phyloP scores from a whole-genome alignment of 2,113 vertebrate species.

The Notothenia rossii region DNA sequence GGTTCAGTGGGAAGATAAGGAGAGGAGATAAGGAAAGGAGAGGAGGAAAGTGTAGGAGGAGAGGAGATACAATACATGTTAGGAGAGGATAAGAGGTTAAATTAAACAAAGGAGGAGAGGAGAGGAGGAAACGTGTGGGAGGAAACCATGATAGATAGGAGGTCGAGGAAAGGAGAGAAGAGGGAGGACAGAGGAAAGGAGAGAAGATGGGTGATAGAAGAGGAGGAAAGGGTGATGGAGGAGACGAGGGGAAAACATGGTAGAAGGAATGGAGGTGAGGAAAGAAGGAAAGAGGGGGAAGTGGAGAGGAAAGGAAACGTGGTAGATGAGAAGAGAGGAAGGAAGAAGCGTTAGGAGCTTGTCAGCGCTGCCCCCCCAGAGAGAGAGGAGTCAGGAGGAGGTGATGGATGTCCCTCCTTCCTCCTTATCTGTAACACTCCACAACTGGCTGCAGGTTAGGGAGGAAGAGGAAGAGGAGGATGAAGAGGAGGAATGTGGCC shows the following conservation, averaged over 20 bases:
- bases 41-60: slow-evolving; percentile 24
- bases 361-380: slow-evolving; percentile 53
- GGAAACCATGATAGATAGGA: too few relatives aligned
- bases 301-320: slow-evolving; percentile 17
- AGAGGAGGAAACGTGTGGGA: too few relatives aligned
- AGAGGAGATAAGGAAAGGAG: too few relatives aligned
- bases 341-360: slow-evolving; percentile 36
- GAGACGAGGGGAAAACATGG: too few relatives aligned
- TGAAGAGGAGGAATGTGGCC: slow-evolving; percentile 16
- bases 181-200: too few relatives aligned
- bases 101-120: too few relatives aligned
- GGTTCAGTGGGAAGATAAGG: too few relatives aligned
- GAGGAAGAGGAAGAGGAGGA: slow-evolving; percentile 4
- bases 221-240: too few relatives aligned
- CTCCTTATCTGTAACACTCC: slow-evolving; percentile 74
- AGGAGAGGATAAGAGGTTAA: too few relatives aligned
- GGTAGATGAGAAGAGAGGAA: slow-evolving; percentile 13
- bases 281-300: neutral
- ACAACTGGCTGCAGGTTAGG: slow-evolving; percentile 57
- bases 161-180: too few relatives aligned
- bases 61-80: neutral
- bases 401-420: slow-evolving; percentile 72
- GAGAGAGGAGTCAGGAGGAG: slow-evolving; percentile 55
- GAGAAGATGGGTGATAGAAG: too few relatives aligned
- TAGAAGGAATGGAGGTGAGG: slow-evolving; percentile 13